A percentile compares a stretch with the other conserved stretches of the same genome.
Evolutionary conservation across 64 coral and sea anemone species (phyloP).

Genomic region (Actinia equina): DNA sequence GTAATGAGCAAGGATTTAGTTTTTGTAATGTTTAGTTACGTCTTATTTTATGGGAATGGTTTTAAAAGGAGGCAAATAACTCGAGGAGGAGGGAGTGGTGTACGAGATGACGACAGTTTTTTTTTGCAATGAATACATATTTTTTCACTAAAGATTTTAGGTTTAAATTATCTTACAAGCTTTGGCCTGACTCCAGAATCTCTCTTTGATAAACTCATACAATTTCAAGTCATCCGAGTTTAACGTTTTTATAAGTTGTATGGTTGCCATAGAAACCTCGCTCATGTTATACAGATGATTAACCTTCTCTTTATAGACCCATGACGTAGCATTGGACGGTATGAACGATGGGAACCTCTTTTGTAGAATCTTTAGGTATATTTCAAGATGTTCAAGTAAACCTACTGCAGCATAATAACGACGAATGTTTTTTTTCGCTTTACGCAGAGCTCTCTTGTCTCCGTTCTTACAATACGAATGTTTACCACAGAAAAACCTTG

Average conservation of each 20-base stretch:
- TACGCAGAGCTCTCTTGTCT: constrained; percentile 39
- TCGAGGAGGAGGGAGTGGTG: too few relatives aligned
- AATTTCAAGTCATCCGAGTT: constrained; percentile 70
- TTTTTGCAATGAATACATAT: too few relatives aligned
- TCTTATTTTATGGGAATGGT: too few relatives aligned
- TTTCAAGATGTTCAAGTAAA: constrained; percentile 58
- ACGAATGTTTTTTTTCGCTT: constrained; percentile 67
- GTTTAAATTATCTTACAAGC: constrained; percentile 48
- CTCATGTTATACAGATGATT: constrained; percentile 53
- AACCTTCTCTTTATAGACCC: constrained; percentile 51
- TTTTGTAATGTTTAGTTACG: too few relatives aligned
- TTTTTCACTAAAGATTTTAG: too few relatives aligned
- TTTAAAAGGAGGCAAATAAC: too few relatives aligned
- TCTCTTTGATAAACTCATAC: constrained; percentile 56
- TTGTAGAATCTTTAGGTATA: constrained; percentile 59
- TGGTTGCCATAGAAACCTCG: constrained; percentile 45
- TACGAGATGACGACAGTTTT: too few relatives aligned
- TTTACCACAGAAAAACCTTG: constrained; percentile 83
- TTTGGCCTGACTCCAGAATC: constrained; percentile 68
- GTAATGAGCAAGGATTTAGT: too few relatives aligned
- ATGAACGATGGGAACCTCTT: constrained; percentile 72
- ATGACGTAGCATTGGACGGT: not conserved
- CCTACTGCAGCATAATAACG: constrained; percentile 72
- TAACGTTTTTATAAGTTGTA: constrained; percentile 30
- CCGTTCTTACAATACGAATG: constrained; percentile 63